phyloP scores from a whole-genome alignment of 2,113 vertebrate species.

The Oryzias javanicus region DNA sequence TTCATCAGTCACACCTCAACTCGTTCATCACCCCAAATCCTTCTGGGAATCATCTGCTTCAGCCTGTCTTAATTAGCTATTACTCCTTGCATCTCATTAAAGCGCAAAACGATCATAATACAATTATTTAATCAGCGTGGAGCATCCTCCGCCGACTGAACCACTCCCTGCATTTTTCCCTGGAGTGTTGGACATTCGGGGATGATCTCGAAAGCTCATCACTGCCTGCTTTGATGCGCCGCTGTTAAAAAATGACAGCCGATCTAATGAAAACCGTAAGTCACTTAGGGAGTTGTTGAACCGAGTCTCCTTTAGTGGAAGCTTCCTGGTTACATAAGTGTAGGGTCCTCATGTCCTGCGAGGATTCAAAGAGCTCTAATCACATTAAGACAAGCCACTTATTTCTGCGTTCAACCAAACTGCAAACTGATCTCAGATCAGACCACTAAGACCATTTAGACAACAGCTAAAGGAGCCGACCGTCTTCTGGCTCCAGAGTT shows the following conservation, averaged over 20 bases:
- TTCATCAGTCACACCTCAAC: constrained; percentile 26
- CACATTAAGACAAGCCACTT: constrained; percentile 71
- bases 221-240: constrained; percentile 1
- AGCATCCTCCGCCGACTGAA: not conserved
- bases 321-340: constrained; percentile 23
- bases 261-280: not conserved
- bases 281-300: not conserved
- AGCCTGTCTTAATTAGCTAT: constrained; percentile 4
- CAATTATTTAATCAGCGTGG: constrained; percentile 6
- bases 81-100: not conserved
- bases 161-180: not conserved
- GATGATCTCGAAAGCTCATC: not conserved
- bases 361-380: constrained; percentile 62
- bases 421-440: constrained; percentile 55
- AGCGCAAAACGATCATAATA: constrained; percentile 4
- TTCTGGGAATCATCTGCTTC: constrained; percentile 5
- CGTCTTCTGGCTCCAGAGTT: constrained; percentile 46
- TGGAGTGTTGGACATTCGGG: not conserved
- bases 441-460: constrained; percentile 35
- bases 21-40: constrained; percentile 3
- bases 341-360: constrained; percentile 7
- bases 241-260: not conserved
- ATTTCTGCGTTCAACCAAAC: constrained; percentile 42
- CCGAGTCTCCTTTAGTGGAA: not conserved
- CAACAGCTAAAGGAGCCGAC: constrained; percentile 29